These are phyloP conservation scores for Onychomys leucogaster DNA, from an alignment of 2,797 vertebrate genomes.

Conservation along the genomic window DNA sequence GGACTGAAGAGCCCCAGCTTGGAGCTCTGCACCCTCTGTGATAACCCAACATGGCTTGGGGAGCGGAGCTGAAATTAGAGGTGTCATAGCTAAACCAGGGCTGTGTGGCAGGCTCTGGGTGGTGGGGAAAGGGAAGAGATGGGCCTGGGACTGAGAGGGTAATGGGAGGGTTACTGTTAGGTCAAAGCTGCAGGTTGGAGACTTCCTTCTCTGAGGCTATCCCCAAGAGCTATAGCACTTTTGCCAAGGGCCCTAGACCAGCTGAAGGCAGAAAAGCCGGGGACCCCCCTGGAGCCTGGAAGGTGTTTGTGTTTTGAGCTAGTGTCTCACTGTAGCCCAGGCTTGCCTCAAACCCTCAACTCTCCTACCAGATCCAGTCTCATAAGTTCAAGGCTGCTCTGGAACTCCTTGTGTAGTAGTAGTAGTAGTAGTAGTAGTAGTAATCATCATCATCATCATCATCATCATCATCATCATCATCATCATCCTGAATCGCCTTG, in stretches of 20 bases:
- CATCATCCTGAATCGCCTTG: background rate
- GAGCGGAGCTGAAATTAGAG: conserved; percentile 85
- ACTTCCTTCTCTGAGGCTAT: background rate
- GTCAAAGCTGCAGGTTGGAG: background rate
- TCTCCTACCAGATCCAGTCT: background rate
- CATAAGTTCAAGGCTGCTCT: background rate
- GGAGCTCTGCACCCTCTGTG: conserved; percentile 99
- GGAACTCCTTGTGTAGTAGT: too few species aligned
- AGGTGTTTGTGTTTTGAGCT: background rate
- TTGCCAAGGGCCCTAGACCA: accelerated
- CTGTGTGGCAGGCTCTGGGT: conserved; percentile 24
- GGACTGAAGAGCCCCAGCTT: conserved; percentile 93
- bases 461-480: too few species aligned
- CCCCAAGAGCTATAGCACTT: accelerated
- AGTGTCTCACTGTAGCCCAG: background rate
- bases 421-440: too few species aligned
- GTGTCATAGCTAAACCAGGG: conserved; percentile 72
- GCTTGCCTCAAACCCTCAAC: background rate
- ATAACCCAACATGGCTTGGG: conserved; percentile 93
- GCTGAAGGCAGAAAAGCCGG: accelerated
- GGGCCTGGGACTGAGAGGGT: background rate
- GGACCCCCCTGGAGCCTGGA: background rate
- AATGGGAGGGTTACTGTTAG: background rate
- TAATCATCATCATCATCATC: too few species aligned
- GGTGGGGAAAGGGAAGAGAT: background rate